Conservation (phyloP, 2,113 vertebrate genomes). For the Ariopsis seemanni region DNA sequence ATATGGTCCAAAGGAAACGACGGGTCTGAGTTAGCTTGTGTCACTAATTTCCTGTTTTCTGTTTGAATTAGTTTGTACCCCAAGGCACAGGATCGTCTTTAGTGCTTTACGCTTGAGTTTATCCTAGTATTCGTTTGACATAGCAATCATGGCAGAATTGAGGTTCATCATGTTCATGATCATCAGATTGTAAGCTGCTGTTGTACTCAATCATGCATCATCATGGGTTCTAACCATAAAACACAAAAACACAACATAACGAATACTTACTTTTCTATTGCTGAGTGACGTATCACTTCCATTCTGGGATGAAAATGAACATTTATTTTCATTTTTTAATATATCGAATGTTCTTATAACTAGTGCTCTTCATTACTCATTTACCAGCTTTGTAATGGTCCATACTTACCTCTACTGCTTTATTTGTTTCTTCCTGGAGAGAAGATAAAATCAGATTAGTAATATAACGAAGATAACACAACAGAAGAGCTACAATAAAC, state of each 20-base stretch:
- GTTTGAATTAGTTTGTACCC: constrained; percentile 40
- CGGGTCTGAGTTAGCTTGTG: constrained; percentile 19
- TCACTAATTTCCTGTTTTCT: constrained; percentile 50
- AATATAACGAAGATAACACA: background rate
- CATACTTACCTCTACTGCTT: constrained; percentile 67
- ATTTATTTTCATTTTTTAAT: background rate
- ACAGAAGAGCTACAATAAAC: background rate
- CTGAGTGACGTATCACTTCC: constrained; percentile 66
- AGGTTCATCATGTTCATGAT: background rate
- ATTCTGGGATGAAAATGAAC: constrained; percentile 73
- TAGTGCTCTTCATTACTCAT: background rate
- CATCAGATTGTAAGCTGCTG: background rate
- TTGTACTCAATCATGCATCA: background rate
- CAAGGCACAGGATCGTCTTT: background rate
- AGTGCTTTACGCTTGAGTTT: background rate
- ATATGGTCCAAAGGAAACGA: background rate
- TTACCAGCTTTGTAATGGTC: background rate
- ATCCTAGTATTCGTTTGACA: background rate
- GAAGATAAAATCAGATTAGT: constrained; percentile 31
- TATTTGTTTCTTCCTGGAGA: constrained; percentile 69
- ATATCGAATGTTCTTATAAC: background rate
- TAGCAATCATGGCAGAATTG: background rate
- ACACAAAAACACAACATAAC: background rate
- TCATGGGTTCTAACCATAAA: constrained; percentile 2
- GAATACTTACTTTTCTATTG: constrained; percentile 71